Conservation (phyloP, 2,797 vertebrate genomes). For the Miichthys miiuy region DNA sequence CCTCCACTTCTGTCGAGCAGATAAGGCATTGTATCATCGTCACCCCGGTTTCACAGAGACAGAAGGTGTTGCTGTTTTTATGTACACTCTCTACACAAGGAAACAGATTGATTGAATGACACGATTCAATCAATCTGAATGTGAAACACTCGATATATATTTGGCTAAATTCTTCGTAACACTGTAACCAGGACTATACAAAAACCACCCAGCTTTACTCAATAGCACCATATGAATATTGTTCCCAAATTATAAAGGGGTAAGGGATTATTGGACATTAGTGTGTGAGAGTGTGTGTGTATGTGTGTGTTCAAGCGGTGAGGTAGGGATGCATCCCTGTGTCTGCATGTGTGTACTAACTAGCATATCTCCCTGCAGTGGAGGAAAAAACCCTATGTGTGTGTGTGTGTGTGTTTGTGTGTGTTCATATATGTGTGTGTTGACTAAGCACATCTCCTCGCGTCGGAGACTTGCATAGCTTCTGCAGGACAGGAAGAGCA, state of each 20-base stretch:
- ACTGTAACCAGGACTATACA: conserved; percentile 61
- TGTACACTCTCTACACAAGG: conserved; percentile 39
- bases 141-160: conserved; percentile 56
- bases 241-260: conserved; percentile 82
- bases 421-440: conserved; percentile 29
- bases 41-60: conserved; percentile 26
- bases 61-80: conserved; percentile 62
- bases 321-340: conserved; percentile 72
- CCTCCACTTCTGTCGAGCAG: conserved; percentile 38
- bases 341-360: conserved; percentile 37
- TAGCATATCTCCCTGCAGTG: conserved; percentile 63
- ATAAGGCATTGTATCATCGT: conserved; percentile 69
- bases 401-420: conserved; percentile 35
- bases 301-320: conserved; percentile 56
- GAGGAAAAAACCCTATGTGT: conserved; percentile 54
- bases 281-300: conserved; percentile 46
- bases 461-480: conserved; percentile 83
- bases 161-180: conserved; percentile 63
- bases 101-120: conserved; percentile 23
- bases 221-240: conserved; percentile 84
- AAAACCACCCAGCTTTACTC: conserved; percentile 63
- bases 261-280: conserved; percentile 63
- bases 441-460: conserved; percentile 78
- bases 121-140: conserved; percentile 24
- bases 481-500: conserved; percentile 82